Percentiles rank a stretch among this genome's conserved stretches.
Conservation (phyloP, 1,140 invertebrate genomes). For the Aphaenogaster floridana region DNA sequence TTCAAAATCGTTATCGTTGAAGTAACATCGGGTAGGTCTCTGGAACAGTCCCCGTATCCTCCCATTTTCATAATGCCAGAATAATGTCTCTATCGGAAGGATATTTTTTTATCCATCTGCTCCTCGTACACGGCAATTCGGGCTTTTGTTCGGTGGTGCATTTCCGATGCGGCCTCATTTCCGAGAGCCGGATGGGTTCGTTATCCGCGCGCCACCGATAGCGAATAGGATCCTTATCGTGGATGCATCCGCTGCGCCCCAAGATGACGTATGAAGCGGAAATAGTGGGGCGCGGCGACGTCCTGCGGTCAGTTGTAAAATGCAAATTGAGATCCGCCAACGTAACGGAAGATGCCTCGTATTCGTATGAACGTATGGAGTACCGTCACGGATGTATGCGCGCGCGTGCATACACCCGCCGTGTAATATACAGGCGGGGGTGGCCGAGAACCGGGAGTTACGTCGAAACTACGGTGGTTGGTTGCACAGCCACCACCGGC, state of each 20-base stretch:
- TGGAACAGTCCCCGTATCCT: not conserved
- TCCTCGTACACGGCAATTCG: not conserved
- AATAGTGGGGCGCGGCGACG: not conserved
- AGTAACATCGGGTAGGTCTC: not conserved
- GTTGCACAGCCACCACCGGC: slow-evolving; percentile 63
- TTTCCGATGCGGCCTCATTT: slow-evolving; percentile 36
- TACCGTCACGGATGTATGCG: slow-evolving; percentile 1
- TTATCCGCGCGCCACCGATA: slow-evolving; percentile 11
- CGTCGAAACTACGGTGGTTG: slow-evolving; percentile 71
- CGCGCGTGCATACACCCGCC: not conserved
- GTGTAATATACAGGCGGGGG: slow-evolving; percentile 40
- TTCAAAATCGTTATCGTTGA: not conserved
- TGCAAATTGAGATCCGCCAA: slow-evolving; percentile 75
- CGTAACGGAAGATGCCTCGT: slow-evolving; percentile 50
- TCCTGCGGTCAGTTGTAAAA: slow-evolving; percentile 71
- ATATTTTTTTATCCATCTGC: slow-evolving; percentile 5
- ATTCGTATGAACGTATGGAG: slow-evolving; percentile 46
- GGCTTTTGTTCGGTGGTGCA: not conserved
- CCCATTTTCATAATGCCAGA: slow-evolving; percentile 31
- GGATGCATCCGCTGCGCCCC: slow-evolving; percentile 1
- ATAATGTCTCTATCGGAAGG: slow-evolving; percentile 15
- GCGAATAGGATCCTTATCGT: slow-evolving; percentile 27
- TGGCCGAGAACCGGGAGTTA: slow-evolving; percentile 26
- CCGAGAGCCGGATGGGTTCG: not conserved
- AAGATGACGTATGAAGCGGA: slow-evolving; percentile 18